Evolutionary conservation across 2,888 invertebrate species (phyloP).

Genomic region (Rhodophaea formosa): DNA sequence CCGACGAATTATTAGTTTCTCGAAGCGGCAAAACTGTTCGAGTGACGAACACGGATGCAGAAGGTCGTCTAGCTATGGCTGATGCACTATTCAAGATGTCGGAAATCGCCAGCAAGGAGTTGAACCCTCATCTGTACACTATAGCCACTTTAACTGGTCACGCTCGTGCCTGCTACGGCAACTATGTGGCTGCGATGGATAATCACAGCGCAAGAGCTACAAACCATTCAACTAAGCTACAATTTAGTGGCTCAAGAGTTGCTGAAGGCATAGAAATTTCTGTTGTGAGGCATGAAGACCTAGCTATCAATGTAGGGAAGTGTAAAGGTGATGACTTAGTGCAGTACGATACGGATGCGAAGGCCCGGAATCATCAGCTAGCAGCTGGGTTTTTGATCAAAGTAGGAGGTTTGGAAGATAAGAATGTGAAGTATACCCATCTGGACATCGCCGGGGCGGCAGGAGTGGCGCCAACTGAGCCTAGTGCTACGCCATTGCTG

Average conservation of each 20-base stretch:
- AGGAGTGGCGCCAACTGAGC: constrained; percentile 84
- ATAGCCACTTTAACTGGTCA: constrained; percentile 93
- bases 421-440: constrained; percentile 89
- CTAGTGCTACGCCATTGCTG: constrained; percentile 86
- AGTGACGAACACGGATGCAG: constrained; percentile 94
- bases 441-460: constrained; percentile 88
- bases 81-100: constrained; percentile 83
- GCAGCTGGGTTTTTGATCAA: constrained; percentile 86
- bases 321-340: constrained; percentile 90
- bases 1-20: constrained; percentile 91
- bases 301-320: constrained; percentile 83
- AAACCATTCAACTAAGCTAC: constrained; percentile 82
- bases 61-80: constrained; percentile 94
- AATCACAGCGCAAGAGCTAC: constrained; percentile 84
- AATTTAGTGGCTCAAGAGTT: constrained; percentile 84
- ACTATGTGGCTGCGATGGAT: constrained; percentile 86
- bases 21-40: constrained; percentile 90
- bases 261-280: constrained; percentile 90
- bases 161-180: constrained; percentile 84
- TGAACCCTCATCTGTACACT: constrained; percentile 92
- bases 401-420: constrained; percentile 90
- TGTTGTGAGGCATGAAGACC: constrained; percentile 85
- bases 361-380: constrained; percentile 71
- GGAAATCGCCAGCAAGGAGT: constrained; percentile 81
- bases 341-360: constrained; percentile 58